A percentile compares a stretch with the other conserved stretches of the same genome.
These are phyloP conservation scores for Rhinolophus sinicus DNA, from an alignment of 2,113 vertebrate genomes.

Conservation along the genomic window DNA sequence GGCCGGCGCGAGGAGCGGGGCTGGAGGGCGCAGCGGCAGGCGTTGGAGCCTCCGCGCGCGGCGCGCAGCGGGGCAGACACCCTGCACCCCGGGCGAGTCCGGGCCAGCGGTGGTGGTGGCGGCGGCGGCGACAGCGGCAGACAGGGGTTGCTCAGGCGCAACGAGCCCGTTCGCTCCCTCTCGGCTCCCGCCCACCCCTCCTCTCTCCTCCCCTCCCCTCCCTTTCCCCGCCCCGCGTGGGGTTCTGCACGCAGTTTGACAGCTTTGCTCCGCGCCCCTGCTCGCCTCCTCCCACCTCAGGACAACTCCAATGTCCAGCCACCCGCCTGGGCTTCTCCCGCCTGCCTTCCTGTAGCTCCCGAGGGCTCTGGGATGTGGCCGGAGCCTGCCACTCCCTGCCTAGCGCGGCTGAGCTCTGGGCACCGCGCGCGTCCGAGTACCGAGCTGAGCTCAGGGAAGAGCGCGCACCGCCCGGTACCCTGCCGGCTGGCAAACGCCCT, in stretches of 20 bases:
- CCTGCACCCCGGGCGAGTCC: slow-evolving; percentile 72
- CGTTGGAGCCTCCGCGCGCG: slow-evolving; percentile 61
- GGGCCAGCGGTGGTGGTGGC: slow-evolving; percentile 34
- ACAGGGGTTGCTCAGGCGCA: slow-evolving; percentile 62
- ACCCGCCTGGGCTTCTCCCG: neutral
- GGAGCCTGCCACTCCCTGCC: slow-evolving; percentile 14
- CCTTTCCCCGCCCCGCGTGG: slow-evolving; percentile 30
- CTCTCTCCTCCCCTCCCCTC: neutral
- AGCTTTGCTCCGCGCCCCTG: slow-evolving; percentile 58
- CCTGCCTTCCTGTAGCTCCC: neutral
- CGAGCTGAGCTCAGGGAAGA: neutral
- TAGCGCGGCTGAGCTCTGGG: neutral
- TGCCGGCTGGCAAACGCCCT: neutral
- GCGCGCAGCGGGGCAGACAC: slow-evolving; percentile 52
- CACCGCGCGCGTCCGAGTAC: neutral
- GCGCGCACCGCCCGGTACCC: neutral
- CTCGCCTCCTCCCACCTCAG: slow-evolving; percentile 39
- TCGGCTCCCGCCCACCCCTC: neutral
- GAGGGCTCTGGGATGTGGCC: neutral
- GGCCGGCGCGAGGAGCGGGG: slow-evolving; percentile 44
- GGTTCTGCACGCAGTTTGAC: slow-evolving; percentile 68
- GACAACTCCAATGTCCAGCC: slow-evolving; percentile 31
- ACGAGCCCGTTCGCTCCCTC: slow-evolving; percentile 4
- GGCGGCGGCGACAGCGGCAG: slow-evolving; percentile 52
- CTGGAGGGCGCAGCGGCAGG: slow-evolving; percentile 53